These are phyloP conservation scores for Peromyscus eremicus DNA, from an alignment of 2,797 vertebrate species.

Conservation along the genomic window DNA sequence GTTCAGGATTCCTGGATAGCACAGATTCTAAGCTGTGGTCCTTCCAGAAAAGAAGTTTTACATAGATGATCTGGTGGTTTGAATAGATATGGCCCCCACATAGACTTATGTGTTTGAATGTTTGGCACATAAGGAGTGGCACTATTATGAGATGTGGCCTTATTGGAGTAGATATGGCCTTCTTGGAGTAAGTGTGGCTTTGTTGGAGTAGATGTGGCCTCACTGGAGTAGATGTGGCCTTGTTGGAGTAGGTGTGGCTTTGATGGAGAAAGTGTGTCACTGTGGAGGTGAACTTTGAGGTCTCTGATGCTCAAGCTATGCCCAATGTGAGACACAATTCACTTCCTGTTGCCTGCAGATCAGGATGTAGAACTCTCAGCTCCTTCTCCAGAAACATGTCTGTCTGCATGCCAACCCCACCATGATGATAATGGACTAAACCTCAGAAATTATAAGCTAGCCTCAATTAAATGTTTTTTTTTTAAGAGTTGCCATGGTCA, in stretches of 20 bases:
- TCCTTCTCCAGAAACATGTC: background rate
- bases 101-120: background rate
- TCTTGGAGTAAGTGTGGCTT: background rate
- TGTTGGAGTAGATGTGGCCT: background rate
- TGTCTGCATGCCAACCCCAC: background rate
- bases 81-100: background rate
- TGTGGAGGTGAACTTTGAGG: background rate
- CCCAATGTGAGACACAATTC: background rate
- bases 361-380: background rate
- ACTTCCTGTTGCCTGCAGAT: background rate
- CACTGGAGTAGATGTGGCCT: background rate
- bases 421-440: background rate
- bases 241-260: background rate
- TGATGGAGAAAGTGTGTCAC: background rate
- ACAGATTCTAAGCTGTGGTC: background rate
- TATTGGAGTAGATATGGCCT: background rate
- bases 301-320: background rate
- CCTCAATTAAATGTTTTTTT: background rate
- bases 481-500: background rate
- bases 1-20: background rate
- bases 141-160: background rate
- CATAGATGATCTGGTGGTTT: background rate
- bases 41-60: background rate
- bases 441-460: background rate
- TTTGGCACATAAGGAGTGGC: background rate